These are phyloP conservation scores for Alouatta palliata DNA, from an alignment of 2,113 vertebrate genomes.

Conservation along the genomic window DNA sequence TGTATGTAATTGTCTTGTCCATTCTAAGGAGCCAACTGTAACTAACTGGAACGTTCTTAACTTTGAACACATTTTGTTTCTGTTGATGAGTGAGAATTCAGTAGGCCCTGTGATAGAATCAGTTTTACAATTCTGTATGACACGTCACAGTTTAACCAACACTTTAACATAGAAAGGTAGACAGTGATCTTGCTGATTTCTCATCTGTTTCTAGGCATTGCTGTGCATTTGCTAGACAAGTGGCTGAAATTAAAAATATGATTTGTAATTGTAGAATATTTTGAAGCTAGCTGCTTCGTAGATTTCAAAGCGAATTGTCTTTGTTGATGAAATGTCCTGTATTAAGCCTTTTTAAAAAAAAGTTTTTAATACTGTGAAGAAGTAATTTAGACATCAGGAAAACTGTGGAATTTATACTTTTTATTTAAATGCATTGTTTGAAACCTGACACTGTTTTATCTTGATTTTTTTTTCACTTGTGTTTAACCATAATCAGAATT, in stretches of 20 bases:
- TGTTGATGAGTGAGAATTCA: slow-evolving; percentile 26
- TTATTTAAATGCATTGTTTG: slow-evolving; percentile 31
- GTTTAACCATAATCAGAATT: slow-evolving; percentile 24
- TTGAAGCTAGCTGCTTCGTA: slow-evolving; percentile 46
- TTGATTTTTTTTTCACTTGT: neutral
- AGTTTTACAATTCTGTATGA: neutral
- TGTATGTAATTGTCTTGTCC: neutral
- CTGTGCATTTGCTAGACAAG: slow-evolving; percentile 18
- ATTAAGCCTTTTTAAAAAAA: neutral
- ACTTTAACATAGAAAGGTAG: neutral
- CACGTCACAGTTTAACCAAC: neutral
- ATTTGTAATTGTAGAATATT: neutral
- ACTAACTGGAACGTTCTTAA: slow-evolving; percentile 17
- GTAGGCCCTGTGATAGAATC: neutral
- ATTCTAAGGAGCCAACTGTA: neutral
- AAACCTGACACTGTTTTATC: slow-evolving; percentile 7
- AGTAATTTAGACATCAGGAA: neutral
- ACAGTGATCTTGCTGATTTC: neutral
- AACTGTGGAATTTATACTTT: slow-evolving; percentile 1
- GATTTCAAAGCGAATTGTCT: slow-evolving; percentile 31
- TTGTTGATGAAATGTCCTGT: slow-evolving; percentile 19
- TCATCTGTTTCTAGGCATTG: neutral
- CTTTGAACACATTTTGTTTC: slow-evolving; percentile 1
- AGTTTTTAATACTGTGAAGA: slow-evolving; percentile 16
- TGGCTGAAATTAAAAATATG: slow-evolving; percentile 36